A percentile compares a stretch with the other conserved stretches of the same genome.
Evolutionary conservation across 2,888 invertebrate genomes (phyloP).

Genomic region (Cyclophora punctaria): DNA sequence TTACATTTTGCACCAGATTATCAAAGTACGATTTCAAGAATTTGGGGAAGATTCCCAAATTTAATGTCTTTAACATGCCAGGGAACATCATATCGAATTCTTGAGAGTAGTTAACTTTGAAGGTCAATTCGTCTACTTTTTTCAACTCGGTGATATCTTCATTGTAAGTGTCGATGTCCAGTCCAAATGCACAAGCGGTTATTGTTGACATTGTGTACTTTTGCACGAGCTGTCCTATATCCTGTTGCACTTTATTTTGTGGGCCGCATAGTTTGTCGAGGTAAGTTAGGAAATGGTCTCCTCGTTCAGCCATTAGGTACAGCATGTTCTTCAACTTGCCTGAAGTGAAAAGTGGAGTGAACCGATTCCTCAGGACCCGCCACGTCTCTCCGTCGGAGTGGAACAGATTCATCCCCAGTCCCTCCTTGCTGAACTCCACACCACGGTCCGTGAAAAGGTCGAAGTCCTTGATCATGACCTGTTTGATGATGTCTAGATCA

Average conservation of each 20-base stretch:
- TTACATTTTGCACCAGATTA: constrained; percentile 24
- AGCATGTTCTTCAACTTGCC: constrained; percentile 50
- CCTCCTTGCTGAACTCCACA: constrained; percentile 31
- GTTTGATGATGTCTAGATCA: constrained; percentile 43
- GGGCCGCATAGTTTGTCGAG: constrained; percentile 13
- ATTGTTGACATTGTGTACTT: constrained; percentile 35
- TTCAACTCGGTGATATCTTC: constrained; percentile 16
- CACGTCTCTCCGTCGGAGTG: constrained; percentile 41
- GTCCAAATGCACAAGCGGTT: constrained; percentile 35
- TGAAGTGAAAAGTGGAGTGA: constrained; percentile 45
- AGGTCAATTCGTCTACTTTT: constrained; percentile 17
- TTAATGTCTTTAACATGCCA: constrained; percentile 29
- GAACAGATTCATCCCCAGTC: constrained; percentile 40
- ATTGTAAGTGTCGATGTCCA: constrained; percentile 26
- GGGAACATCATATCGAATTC: constrained; percentile 41
- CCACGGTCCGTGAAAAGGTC: constrained; percentile 40
- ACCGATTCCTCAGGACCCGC: constrained; percentile 33
- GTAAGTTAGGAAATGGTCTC: constrained; percentile 28
- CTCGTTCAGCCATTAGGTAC: constrained; percentile 33
- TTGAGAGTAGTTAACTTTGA: constrained; percentile 11
- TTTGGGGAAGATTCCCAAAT: constrained; percentile 25
- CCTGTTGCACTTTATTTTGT: background rate
- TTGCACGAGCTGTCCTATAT: constrained; percentile 25
- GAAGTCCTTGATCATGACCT: constrained; percentile 46
- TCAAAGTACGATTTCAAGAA: constrained; percentile 25